Base-by-base conservation (phyloP, 2,888 invertebrate genomes). In the Pachliopta kotzebuea region DNA sequence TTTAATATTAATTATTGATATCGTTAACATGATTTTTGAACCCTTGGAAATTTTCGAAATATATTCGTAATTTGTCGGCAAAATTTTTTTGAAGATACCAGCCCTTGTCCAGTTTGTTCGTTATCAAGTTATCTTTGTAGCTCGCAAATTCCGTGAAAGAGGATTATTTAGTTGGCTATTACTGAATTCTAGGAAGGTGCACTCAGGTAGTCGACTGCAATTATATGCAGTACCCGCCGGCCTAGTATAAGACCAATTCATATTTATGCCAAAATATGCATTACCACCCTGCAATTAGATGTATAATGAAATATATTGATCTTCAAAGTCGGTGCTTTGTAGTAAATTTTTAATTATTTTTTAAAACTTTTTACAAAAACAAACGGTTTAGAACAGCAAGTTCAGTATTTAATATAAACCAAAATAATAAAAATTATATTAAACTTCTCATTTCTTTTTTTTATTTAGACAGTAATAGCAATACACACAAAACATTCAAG, bases 101-200 rank as follows among this genome's bases (percentile, higher is more conserved):
- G 71, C 90, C 90, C 89, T 89, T 71, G 58, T 60, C 55, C 66
- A 74, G 73, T 74, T 77, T 78, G 69, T 74, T 73, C 79, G 77
- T 81, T 77, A 78, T 80, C 77, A 76, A 79, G 76, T 83, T 84
- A 85, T 85, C 85, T 84, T 83, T 83, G 84, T 84, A 83, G 83
- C 86, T 87, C 86, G 83, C 81, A 80, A 84, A 82, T 86, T 87
- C 83, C 80, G 74, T 79, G 80, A 85, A 82, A 85, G 82, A 86
- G 88, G 89, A 89, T 90, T 89, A 88, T 80, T 61, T 75, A 78
- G 80, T 84, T 85, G 82, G 80, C 83, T 78, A 88, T 90, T 89
- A 87, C 85, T 79, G 83, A 74, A 75, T 91, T 90, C 90, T 83
- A 78, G 84, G 90, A 91, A 90, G 89, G 87, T 83, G 83, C 81